These are phyloP conservation scores for Ephialtes manifestator DNA, from an alignment of 2,888 invertebrate genomes.

Conservation along the genomic window DNA sequence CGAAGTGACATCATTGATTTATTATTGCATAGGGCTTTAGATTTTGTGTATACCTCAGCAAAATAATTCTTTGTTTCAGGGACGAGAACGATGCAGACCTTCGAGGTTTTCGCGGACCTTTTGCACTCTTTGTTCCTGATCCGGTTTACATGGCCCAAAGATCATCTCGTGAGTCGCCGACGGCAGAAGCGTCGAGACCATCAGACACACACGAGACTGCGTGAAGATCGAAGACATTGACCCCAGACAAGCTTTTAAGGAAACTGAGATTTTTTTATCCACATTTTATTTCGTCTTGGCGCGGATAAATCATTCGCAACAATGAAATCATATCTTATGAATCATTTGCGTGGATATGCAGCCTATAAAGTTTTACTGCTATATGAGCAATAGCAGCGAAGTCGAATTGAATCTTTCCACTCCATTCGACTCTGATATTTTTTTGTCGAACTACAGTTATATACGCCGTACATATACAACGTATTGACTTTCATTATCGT, in stretches of 20 bases:
- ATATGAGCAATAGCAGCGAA: background rate
- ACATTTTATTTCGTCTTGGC: conserved; percentile 26
- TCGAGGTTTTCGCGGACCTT: conserved; percentile 41
- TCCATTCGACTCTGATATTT: background rate
- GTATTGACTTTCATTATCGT: conserved; percentile 1
- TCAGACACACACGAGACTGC: conserved; percentile 51
- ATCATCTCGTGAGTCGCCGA: conserved; percentile 18
- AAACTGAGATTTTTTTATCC: conserved; percentile 7
- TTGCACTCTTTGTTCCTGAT: conserved; percentile 62
- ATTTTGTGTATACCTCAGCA: background rate
- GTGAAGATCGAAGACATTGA: conserved; percentile 36
- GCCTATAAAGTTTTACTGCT: background rate
- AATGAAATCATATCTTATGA: conserved; percentile 7
- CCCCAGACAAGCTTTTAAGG: conserved; percentile 19
- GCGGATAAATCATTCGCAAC: conserved; percentile 44
- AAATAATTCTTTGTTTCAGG: conserved; percentile 9
- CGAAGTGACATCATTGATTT: background rate
- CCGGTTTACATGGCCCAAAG: conserved; percentile 60
- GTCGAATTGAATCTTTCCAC: conserved; percentile 1
- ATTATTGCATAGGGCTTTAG: background rate
- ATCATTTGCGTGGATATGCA: conserved; percentile 23
- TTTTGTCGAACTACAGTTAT: background rate
- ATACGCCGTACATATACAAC: background rate
- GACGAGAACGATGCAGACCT: conserved; percentile 12
- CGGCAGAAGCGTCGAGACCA: conserved; percentile 12